Conservation (phyloP, 1,140 invertebrate species). For the Oreohelix idahoensis region DNA sequence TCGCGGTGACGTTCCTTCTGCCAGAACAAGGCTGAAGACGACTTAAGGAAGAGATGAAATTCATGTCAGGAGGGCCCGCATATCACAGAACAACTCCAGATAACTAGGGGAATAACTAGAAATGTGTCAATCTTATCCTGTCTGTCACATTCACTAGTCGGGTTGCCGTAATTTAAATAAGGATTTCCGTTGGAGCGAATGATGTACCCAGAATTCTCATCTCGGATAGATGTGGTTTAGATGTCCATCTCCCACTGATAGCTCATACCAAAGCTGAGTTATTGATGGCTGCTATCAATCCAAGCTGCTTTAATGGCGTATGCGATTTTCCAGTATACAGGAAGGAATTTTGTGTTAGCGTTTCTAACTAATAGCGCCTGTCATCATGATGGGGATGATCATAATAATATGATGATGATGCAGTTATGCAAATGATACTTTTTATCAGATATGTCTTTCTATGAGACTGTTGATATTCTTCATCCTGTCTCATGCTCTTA, state of each 20-base stretch:
- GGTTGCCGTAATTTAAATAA: background rate
- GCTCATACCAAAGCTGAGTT: too few relatives aligned
- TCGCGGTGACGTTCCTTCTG: background rate
- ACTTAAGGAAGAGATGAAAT: slow-evolving; percentile 19
- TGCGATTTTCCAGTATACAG: too few relatives aligned
- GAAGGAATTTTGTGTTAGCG: too few relatives aligned
- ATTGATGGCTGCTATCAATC: background rate
- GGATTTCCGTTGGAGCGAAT: background rate
- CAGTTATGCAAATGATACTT: too few relatives aligned
- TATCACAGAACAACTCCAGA: background rate
- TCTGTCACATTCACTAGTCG: background rate
- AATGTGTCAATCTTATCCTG: slow-evolving; percentile 15
- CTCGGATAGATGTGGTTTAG: background rate
- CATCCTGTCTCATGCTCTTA: background rate
- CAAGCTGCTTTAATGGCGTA: too few relatives aligned
- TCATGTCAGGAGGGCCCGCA: slow-evolving; percentile 21
- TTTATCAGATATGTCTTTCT: too few relatives aligned
- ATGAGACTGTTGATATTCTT: too few relatives aligned
- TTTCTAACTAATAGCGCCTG: too few relatives aligned
- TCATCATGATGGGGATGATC: too few relatives aligned
- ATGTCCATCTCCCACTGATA: background rate
- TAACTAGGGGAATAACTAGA: slow-evolving; percentile 18
- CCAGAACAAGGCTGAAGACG: background rate
- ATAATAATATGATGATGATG: too few relatives aligned
- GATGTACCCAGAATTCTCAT: background rate